Evolutionary conservation across 1,140 invertebrate species (phyloP), one percentile per base, ranked within the genome.

Genomic region (Drosophila pandora): DNA sequence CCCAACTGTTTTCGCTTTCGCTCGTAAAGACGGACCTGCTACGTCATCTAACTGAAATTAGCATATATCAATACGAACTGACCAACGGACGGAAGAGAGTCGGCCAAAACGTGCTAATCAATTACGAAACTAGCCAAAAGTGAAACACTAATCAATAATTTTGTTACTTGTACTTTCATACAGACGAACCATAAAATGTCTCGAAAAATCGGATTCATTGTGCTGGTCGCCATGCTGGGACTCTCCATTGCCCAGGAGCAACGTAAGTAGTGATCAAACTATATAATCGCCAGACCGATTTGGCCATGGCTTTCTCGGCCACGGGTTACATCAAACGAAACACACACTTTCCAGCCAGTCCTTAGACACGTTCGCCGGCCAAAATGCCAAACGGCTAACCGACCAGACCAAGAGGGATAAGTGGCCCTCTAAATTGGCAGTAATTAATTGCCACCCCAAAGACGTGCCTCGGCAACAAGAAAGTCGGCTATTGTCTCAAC

Each of bases 101-200:
- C 12, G 21, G 17, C 58, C 25, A 28, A 21, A 47, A 83, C 85
- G 76, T 90, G 87, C 69, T 90, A 90, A 90, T 82, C 54, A 90
- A 79, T 85, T 87, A 88, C 69, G 76, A 88, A 83, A 88, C 76
- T 75, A 49, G 48, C 37, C 22, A 60, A 74, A 82, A 87, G 81
- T 87, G 82, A 85, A 82, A 82, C 74, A 85, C 72, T 23, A 12
- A 48, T 48, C 45, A 28, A 69, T 56, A 72, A 39, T 73, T 65
- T 65, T 61, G 55, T 54, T 48, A 90, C 87, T 90, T 90, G 76
- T 90, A 87, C 87, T 90, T 90, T 90, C 78, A 73, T 71, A 50
- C 64, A 74, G 55, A 63, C 41, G 41, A 43, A 56, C 75, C 65
- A 47, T 23, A 76, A 67, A 47, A 85, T 85, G 82, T 69, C 17